These are phyloP conservation scores for Stegodyphus dumicola DNA, from an alignment of 1,140 invertebrate genomes.

Conservation along the genomic window DNA sequence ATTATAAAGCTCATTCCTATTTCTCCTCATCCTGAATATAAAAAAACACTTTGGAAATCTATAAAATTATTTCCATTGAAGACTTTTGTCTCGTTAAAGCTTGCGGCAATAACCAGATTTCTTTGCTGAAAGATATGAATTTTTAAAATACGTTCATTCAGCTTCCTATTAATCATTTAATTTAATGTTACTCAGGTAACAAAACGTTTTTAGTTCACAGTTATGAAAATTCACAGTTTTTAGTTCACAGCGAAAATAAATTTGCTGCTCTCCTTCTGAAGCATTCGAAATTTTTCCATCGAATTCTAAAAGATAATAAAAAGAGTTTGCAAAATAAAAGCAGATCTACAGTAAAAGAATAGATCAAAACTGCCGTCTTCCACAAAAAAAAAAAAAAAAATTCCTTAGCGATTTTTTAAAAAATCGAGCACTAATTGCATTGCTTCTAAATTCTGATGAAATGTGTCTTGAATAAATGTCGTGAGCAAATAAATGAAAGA, in stretches of 20 bases:
- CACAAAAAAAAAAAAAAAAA: background rate
- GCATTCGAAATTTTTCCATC: too few species aligned
- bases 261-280: too few species aligned
- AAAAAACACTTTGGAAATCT: background rate
- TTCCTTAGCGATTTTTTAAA: background rate
- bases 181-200: too few species aligned
- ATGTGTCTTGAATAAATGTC: background rate
- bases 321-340: background rate
- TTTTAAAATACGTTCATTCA: too few species aligned
- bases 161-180: too few species aligned
- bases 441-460: background rate
- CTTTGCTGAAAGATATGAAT: too few species aligned
- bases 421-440: background rate
- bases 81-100: background rate
- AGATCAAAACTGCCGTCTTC: background rate
- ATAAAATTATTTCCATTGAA: background rate
- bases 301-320: background rate
- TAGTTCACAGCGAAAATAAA: too few species aligned
- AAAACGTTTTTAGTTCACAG: too few species aligned
- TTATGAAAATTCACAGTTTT: too few species aligned
- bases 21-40: background rate
- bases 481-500: background rate
- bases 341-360: background rate
- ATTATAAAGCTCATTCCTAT: background rate
- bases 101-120: too few species aligned